phyloP scores from a whole-genome alignment of 2,113 vertebrate species.

The Lepisosteus osseus region DNA sequence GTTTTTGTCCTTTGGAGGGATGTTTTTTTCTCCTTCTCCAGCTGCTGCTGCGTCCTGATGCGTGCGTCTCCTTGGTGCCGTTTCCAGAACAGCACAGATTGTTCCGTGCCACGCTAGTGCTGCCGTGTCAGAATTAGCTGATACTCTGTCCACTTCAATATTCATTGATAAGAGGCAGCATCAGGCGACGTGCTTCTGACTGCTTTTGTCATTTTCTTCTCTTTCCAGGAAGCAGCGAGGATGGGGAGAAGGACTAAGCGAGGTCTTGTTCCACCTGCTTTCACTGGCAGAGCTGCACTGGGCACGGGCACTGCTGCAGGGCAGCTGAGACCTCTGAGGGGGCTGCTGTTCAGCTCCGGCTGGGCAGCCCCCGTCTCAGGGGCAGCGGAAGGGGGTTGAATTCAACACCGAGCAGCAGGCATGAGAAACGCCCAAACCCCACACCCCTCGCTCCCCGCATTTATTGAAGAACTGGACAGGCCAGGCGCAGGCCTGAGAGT shows the following conservation, averaged over 20 bases:
- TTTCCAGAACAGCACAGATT: too few relatives aligned
- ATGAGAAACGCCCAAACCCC: neutral
- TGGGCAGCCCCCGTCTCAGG: neutral
- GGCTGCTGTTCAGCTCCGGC: neutral
- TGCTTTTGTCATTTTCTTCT: constrained; percentile 29
- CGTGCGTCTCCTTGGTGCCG: too few relatives aligned
- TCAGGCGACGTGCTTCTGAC: too few relatives aligned
- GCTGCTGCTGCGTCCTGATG: too few relatives aligned
- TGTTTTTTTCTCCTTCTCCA: too few relatives aligned
- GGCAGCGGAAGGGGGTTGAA: too few relatives aligned
- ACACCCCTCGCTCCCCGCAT: neutral
- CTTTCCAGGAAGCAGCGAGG: constrained; percentile 89
- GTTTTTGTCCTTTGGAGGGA: too few relatives aligned
- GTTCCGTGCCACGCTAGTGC: too few relatives aligned
- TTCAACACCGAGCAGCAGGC: too few relatives aligned
- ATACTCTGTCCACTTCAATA: neutral
- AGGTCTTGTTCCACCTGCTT: neutral
- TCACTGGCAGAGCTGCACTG: neutral
- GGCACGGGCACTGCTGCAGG: neutral
- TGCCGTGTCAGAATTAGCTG: neutral
- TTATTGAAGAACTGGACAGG: neutral
- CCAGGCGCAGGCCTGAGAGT: neutral
- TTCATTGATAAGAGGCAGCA: neutral
- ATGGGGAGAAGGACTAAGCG: constrained; percentile 88
- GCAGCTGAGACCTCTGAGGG: neutral